Evolutionary conservation across 1,140 invertebrate species (phyloP).

Genomic region (Metaphire vulgaris): DNA sequence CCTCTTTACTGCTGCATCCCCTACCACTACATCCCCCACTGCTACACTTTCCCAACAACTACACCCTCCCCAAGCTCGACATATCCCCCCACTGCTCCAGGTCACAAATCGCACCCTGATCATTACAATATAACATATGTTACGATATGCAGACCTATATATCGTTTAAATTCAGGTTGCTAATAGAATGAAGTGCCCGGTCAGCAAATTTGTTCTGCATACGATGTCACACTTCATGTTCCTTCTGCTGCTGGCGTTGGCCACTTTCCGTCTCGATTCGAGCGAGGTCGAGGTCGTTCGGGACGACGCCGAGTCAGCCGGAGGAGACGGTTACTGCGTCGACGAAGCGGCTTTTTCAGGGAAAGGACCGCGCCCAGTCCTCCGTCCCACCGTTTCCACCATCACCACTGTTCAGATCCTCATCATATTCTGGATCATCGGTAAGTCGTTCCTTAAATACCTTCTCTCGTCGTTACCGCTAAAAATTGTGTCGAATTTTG

Average conservation of each 20-base stretch:
- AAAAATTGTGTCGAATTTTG: no score
- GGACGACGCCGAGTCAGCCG: background rate
- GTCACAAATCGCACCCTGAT: no score
- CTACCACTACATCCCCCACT: no score
- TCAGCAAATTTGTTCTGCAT: slow-evolving; percentile 44
- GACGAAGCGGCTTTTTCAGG: background rate
- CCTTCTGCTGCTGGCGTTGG: slow-evolving; percentile 46
- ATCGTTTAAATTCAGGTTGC: slow-evolving; percentile 41
- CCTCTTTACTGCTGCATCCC: no score
- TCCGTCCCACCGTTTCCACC: slow-evolving; percentile 45
- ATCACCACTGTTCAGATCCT: slow-evolving; percentile 49
- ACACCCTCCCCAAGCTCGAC: no score
- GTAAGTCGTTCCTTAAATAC: slow-evolving; percentile 37
- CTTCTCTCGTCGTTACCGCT: no score
- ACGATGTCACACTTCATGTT: slow-evolving; percentile 49
- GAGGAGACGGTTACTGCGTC: slow-evolving; percentile 32
- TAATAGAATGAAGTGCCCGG: slow-evolving; percentile 40
- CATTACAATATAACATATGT: no score
- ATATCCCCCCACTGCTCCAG: no score
- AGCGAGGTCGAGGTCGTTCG: background rate
- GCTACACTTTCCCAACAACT: no score
- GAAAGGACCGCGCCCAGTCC: slow-evolving; percentile 21
- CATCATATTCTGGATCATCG: slow-evolving; percentile 51
- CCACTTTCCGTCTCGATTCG: slow-evolving; percentile 45
- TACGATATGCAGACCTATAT: no score